A percentile compares a stretch with the other conserved stretches of the same genome.
Conservation (phyloP, 2,113 vertebrate genomes). For the Emydura subglobosa region DNA sequence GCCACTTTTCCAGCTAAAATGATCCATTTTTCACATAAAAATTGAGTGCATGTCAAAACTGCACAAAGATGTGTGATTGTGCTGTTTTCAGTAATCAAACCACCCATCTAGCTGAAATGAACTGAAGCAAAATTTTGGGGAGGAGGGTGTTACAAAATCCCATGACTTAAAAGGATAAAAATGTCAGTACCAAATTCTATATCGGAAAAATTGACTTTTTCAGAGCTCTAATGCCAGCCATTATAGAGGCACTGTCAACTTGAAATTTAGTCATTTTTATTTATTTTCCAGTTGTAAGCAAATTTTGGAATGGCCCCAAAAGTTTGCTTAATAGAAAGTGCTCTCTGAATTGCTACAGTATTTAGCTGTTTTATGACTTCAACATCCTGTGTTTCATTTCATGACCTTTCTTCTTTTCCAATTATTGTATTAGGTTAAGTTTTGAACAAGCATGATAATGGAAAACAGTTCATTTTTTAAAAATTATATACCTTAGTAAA, state of each 20-base stretch:
- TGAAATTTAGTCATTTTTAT: neutral
- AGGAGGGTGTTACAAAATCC: neutral
- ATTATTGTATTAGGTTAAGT: neutral
- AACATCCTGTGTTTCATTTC: neutral
- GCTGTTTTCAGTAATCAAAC: neutral
- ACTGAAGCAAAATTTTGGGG: neutral
- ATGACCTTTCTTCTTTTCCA: neutral
- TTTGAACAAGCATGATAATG: neutral
- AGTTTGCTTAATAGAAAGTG: neutral
- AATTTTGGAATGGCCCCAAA: neutral
- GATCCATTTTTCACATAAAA: neutral
- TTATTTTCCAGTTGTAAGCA: neutral
- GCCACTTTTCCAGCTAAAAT: neutral
- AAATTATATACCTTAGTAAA: neutral
- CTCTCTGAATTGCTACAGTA: neutral
- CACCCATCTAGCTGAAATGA: neutral
- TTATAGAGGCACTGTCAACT: neutral
- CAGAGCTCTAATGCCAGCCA: neutral
- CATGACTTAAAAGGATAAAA: neutral
- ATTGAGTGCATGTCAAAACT: neutral
- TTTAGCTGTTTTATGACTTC: neutral
- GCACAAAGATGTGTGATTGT: neutral
- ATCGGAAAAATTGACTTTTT: neutral
- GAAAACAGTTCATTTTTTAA: neutral
- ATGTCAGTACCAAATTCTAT: neutral